Base-by-base conservation (phyloP, 2,888 invertebrate genomes). In the Glomeris marginata region DNA sequence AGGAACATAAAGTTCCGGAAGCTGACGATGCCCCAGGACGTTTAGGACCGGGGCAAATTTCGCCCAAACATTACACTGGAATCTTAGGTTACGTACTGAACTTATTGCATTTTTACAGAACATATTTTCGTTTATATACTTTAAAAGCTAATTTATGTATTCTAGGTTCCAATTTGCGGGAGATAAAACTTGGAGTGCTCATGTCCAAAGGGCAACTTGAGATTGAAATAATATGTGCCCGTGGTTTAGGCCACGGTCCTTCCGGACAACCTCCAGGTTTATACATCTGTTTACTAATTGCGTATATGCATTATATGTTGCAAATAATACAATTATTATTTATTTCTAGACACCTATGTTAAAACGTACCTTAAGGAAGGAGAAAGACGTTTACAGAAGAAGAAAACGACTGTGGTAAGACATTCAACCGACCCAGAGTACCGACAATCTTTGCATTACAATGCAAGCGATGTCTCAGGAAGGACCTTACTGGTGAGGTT, bases 141-240 rank as follows among this genome's bases (percentile, higher is more conserved):
- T n/a, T n/a, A 28, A 8, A 5, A 28, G 8, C 4, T 28, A 28
- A 28, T 28, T 42, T 45, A 21, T 47, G 6, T 51, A n/a, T n/a
- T n/a, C 6, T 52, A 41, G 68, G 49, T 15, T 20, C 41, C 8
- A 22, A 21, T 41, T 15, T 35, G 16, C 34, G 88, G 3, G 86
- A 88, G 69, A 77, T 92, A 58, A 84, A 85, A 65, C 73, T 92
- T 66, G 86, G 86, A 53, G 78, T 92, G 60, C 77, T 84, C 62
- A 83, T 91, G 74, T 80, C 85, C 63, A 91, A 91, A 70, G 90
- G 90, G 60, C 84, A 85, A 60, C 75, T 92, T 53, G 90, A 91
- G 67, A 83, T 92, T 21, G 90, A 91, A 72, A 76, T 84, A 28
- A 76, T 81, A 51, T 76, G 77, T 58, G 84, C 80, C 1, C 71